Conservation (phyloP, 2,888 invertebrate genomes). For the Mesorhabditis sp. region DNA sequence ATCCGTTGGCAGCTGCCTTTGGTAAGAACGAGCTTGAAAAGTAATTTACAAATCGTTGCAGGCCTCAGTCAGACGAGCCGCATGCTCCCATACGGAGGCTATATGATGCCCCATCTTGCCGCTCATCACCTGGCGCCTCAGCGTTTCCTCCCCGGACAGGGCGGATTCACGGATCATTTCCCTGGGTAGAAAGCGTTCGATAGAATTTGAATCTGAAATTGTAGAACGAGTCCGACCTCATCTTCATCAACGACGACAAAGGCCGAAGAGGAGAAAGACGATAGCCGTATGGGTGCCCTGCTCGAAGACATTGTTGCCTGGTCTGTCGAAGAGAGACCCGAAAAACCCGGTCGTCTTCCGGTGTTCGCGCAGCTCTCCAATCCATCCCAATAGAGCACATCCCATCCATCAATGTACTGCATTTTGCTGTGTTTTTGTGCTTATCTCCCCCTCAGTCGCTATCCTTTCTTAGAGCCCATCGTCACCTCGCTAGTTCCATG, state of each 20-base stretch:
- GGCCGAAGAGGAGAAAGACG: neutral
- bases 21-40: neutral
- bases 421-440: too few relatives aligned
- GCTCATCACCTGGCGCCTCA: neutral
- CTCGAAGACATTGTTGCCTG: slow-evolving; percentile 25
- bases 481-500: too few relatives aligned
- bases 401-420: too few relatives aligned
- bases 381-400: slow-evolving; percentile 8
- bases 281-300: slow-evolving; percentile 11
- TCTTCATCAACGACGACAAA: slow-evolving; percentile 4
- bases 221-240: neutral
- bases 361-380: slow-evolving; percentile 41
- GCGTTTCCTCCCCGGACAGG: neutral
- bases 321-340: slow-evolving; percentile 17
- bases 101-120: neutral
- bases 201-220: neutral
- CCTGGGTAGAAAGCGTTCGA: slow-evolving; percentile 1
- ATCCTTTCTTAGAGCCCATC: too few relatives aligned
- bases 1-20: slow-evolving; percentile 1
- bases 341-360: slow-evolving; percentile 30
- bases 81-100: neutral
- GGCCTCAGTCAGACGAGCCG: neutral
- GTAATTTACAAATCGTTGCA: slow-evolving; percentile 5
- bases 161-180: neutral
- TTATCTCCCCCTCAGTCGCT: too few relatives aligned